These are phyloP conservation scores for Argynnis bischoffii DNA, from an alignment of 2,888 invertebrate species.

Conservation along the genomic window DNA sequence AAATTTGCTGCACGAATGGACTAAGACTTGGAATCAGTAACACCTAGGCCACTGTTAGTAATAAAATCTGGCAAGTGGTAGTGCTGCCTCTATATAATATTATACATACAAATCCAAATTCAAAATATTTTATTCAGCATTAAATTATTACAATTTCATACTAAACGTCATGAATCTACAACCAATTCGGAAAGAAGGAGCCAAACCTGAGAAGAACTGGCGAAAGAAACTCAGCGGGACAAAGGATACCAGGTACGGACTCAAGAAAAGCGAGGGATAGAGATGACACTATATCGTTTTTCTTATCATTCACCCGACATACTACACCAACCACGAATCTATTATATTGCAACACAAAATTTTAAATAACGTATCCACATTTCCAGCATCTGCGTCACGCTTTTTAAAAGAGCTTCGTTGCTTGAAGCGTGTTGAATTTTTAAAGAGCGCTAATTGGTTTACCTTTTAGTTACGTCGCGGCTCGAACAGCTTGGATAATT, in stretches of 20 bases:
- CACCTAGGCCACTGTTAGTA: no score
- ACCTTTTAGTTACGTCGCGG: constrained; percentile 40
- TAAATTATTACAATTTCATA: background rate
- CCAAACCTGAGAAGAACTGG: background rate
- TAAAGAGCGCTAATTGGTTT: constrained; percentile 53
- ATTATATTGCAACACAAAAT: background rate
- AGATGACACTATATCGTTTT: background rate
- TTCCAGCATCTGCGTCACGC: constrained; percentile 11
- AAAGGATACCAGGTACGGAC: no score
- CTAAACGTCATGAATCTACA: no score
- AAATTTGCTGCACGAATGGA: no score
- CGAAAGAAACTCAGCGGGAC: background rate
- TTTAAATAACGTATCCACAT: constrained; percentile 25
- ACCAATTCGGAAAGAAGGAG: no score
- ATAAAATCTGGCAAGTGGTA: no score
- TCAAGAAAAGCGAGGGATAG: no score
- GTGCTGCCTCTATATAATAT: no score
- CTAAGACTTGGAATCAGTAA: no score
- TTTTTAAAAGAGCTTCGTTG: constrained; percentile 47
- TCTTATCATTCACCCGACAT: background rate
- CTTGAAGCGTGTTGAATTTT: constrained; percentile 47
- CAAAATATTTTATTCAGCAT: no score
- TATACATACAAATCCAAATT: no score
- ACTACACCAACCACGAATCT: no score
- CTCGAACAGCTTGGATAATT: constrained; percentile 17